These are phyloP conservation scores for Tuberolachnus salignus DNA, from an alignment of 2,888 invertebrate species.

Conservation along the genomic window DNA sequence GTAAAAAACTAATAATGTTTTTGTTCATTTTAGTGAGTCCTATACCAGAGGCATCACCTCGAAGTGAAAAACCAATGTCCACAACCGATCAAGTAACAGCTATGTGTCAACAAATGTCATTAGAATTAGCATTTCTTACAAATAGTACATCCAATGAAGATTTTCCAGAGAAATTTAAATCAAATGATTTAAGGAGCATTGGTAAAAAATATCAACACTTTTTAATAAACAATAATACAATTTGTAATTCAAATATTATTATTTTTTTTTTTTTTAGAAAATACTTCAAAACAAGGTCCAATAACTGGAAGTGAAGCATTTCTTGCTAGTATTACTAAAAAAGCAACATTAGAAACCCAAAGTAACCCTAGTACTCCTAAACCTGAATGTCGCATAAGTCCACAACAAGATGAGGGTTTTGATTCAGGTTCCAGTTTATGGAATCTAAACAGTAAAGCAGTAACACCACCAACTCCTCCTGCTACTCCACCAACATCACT, in stretches of 20 bases:
- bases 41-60: constrained; percentile 77
- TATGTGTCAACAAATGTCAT: constrained; percentile 78
- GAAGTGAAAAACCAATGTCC: constrained; percentile 63
- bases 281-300: constrained; percentile 36
- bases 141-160: constrained; percentile 63
- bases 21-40: constrained; percentile 70
- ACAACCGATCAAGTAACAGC: constrained; percentile 69
- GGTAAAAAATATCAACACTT: constrained; percentile 10
- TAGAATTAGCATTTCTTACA: constrained; percentile 76
- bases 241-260: neutral
- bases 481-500: constrained; percentile 61
- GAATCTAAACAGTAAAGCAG: constrained; percentile 58
- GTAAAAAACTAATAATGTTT: constrained; percentile 22
- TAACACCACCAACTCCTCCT: constrained; percentile 60
- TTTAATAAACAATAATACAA: neutral
- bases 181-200: constrained; percentile 5
- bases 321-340: constrained; percentile 57
- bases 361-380: constrained; percentile 45
- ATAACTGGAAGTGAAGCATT: constrained; percentile 58
- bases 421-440: constrained; percentile 62
- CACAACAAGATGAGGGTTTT: constrained; percentile 46
- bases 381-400: constrained; percentile 39
- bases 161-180: constrained; percentile 46
- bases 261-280: constrained; percentile 28
- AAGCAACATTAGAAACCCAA: constrained; percentile 13